Evolutionary conservation across 2,797 vertebrate genomes (phyloP).

Genomic region (Carduelis carduelis): DNA sequence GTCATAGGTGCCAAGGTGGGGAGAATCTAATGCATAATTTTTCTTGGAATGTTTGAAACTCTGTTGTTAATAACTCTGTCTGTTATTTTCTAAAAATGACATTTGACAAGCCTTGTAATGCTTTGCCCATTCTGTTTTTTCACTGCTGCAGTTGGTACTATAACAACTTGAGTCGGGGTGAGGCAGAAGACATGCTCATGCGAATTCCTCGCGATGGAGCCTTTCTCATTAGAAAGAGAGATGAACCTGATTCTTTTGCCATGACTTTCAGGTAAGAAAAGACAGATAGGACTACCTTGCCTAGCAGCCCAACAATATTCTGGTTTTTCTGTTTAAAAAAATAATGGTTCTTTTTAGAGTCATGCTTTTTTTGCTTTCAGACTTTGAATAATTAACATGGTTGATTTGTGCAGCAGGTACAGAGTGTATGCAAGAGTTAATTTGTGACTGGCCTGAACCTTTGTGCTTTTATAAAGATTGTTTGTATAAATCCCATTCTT

Average conservation of each 20-base stretch:
- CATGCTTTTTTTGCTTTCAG: background rate
- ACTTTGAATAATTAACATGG: background rate
- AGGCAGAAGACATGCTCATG: constrained; percentile 94
- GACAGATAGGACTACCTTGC: background rate
- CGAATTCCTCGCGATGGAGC: constrained; percentile 94
- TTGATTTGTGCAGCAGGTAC: background rate
- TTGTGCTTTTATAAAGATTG: background rate
- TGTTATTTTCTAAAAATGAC: background rate
- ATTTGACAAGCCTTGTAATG: background rate
- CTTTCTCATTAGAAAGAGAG: constrained; percentile 91
- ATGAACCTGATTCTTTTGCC: constrained; percentile 86
- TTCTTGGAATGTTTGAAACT: background rate
- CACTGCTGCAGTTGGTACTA: constrained; percentile 90
- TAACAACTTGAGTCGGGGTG: constrained; percentile 88
- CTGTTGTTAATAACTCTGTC: background rate
- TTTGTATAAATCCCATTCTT: background rate
- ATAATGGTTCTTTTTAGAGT: background rate
- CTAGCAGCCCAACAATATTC: background rate
- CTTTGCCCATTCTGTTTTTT: background rate
- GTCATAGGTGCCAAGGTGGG: background rate
- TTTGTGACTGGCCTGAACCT: background rate
- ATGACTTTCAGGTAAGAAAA: constrained; percentile 92
- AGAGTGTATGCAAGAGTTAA: background rate
- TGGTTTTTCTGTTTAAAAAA: background rate
- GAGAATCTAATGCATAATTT: background rate